phyloP scores from a whole-genome alignment of 2,888 invertebrate genomes.

The Sinelater perroti region DNA sequence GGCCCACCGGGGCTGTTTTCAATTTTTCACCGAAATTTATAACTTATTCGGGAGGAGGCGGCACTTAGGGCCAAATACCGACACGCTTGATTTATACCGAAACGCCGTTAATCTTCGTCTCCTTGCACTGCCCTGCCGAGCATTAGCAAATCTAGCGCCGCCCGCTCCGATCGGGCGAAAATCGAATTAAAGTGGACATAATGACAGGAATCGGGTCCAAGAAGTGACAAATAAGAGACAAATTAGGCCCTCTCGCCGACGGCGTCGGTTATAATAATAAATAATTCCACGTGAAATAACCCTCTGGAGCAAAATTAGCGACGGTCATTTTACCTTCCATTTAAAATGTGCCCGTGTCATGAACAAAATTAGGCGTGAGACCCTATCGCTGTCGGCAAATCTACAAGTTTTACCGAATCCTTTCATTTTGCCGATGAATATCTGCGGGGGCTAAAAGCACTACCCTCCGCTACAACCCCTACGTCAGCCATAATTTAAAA shows the following conservation, averaged over 20 bases:
- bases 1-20: conserved; percentile 50
- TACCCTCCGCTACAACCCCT: conserved; percentile 13
- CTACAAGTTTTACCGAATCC: conserved; percentile 40
- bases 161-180: too few relatives aligned
- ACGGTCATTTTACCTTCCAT: conserved; percentile 49
- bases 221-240: too few relatives aligned
- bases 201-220: too few relatives aligned
- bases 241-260: too few relatives aligned
- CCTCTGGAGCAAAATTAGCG: conserved; percentile 46
- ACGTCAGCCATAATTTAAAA: too few relatives aligned
- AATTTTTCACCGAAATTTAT: conserved; percentile 58
- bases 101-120: conserved; percentile 25
- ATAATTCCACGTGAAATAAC: conserved; percentile 33
- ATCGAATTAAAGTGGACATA: too few relatives aligned
- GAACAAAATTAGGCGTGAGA: conserved; percentile 46
- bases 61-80: conserved; percentile 37
- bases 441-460: conserved; percentile 26
- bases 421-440: conserved; percentile 32
- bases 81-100: conserved; percentile 32
- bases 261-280: too few relatives aligned
- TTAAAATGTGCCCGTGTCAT: conserved; percentile 47
- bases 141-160: too few relatives aligned
- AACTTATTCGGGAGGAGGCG: conserved; percentile 57
- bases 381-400: conserved; percentile 51
- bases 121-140: too few relatives aligned